Evolutionary conservation across 2,888 invertebrate genomes (phyloP).

Genomic region (Hylaea fasciaria): DNA sequence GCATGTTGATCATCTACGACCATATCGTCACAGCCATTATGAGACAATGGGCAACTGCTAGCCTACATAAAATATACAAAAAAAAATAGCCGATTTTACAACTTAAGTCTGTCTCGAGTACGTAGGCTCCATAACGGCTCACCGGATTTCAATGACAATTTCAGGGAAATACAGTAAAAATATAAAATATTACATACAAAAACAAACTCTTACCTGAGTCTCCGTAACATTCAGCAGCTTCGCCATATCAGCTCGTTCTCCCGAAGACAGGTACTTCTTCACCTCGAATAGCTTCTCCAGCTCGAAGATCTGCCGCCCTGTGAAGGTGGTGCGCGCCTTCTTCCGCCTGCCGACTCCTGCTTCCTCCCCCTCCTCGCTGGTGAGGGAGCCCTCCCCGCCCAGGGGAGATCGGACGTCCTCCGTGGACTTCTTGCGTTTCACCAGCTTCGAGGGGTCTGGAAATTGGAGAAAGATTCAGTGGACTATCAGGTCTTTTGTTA

Average conservation of each 20-base stretch:
- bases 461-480: neutral
- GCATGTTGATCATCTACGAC: too few species aligned
- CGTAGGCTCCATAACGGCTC: too few species aligned
- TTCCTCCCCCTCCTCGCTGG: conserved; percentile 83
- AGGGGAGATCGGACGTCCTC: conserved; percentile 76
- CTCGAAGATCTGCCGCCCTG: conserved; percentile 98
- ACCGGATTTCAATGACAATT: neutral
- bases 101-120: too few species aligned
- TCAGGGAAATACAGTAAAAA: neutral
- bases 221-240: conserved; percentile 97
- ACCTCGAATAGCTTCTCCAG: conserved; percentile 97
- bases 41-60: too few species aligned
- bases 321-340: conserved; percentile 97
- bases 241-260: conserved; percentile 97
- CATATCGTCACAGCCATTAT: too few species aligned
- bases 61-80: too few species aligned
- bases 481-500: too few species aligned
- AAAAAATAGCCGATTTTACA: too few species aligned
- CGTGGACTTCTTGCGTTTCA: conserved; percentile 79
- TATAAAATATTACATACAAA: neutral
- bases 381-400: conserved; percentile 75
- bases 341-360: conserved; percentile 86
- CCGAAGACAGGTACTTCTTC: conserved; percentile 98
- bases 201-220: conserved; percentile 94
- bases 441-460: conserved; percentile 72